A percentile compares a stretch with the other conserved stretches of the same genome.
phyloP scores from a whole-genome alignment of 2,888 invertebrate genomes.

The Drosophila paracracens region DNA sequence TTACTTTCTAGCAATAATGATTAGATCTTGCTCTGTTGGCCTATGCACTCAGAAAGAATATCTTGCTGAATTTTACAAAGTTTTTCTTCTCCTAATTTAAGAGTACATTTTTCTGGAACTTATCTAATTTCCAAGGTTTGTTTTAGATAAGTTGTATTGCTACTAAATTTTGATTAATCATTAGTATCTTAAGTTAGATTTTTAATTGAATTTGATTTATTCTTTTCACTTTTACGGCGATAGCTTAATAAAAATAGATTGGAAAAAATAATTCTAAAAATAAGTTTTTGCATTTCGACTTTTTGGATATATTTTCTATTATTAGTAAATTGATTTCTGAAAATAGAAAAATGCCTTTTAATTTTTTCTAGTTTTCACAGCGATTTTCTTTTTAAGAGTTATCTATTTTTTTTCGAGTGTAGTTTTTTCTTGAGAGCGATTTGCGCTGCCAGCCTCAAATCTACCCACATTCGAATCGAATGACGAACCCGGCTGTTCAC shows the following conservation, averaged over 20 bases:
- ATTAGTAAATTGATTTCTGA: not conserved
- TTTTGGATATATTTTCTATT: not conserved
- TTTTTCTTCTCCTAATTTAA: not conserved
- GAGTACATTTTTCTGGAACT: not conserved
- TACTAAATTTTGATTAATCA: not conserved
- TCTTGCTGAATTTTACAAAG: not conserved
- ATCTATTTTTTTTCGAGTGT: not conserved
- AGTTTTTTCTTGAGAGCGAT: constrained; percentile 23
- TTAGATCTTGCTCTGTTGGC: not conserved
- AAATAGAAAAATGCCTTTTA: not conserved
- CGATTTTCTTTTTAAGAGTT: not conserved
- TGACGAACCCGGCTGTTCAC: constrained; percentile 26
- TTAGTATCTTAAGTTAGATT: not conserved
- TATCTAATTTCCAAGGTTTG: no score
- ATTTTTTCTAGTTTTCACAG: not conserved
- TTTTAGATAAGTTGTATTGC: no score
- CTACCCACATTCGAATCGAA: constrained; percentile 20
- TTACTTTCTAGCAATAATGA: not conserved
- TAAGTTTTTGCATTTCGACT: not conserved
- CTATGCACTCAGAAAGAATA: not conserved
- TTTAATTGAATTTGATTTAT: no score
- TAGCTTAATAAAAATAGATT: no score
- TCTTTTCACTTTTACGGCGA: no score
- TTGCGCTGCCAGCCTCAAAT: constrained; percentile 34
- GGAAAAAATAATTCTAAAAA: not conserved